Evolutionary conservation across 2,888 invertebrate species (phyloP), one percentile per base, ranked within the genome.

Genomic region (Zaprionus lineosus): DNA sequence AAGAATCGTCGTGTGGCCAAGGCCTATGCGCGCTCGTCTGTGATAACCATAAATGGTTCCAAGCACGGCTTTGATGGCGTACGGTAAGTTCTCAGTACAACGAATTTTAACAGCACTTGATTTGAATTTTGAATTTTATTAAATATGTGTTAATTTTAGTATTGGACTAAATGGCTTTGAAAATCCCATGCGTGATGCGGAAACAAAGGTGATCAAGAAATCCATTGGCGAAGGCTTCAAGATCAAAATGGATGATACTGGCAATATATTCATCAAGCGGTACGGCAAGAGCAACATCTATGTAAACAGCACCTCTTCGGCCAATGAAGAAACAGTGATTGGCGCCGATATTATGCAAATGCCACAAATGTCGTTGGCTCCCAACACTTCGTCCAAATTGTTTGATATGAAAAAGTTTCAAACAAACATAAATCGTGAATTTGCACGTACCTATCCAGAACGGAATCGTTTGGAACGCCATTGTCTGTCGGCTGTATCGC

Each of bases 31-130:
- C 93, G 98, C 53, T 97, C 98, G 61, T 97, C 97, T 39, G 97
- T 98, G 66, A 94, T 99, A 87, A 97, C 97, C 58, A 95, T 99
- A 87, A 98, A 99, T 89, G 98, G 98, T 47, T 96, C 97, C 3
- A 95, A 96, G 85, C 96, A 97, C 86, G 97, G 97, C 61, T 98
- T 98, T 91, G 98, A 98, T 89, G 98, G 98, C 85, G 96, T 96
- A 92, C 94, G 96, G 96, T 97, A 91, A 91, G 92, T 56, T 0
- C 12, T 15, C 1, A 8, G 3, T 8, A 1, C 5, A 24, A 9
- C 9, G 0, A 19, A 3, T 19, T 19, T 5, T 5, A 5, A 12
- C 4, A 16, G 4, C 2, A 19, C 2, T 4, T 18, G n/a, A n/a
- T n/a, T n/a, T n/a, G n/a, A n/a, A n/a, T n/a, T n/a, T n/a, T n/a